Evolutionary conservation across 2,113 vertebrate genomes (phyloP).

Genomic region (Sterna hirundo): DNA sequence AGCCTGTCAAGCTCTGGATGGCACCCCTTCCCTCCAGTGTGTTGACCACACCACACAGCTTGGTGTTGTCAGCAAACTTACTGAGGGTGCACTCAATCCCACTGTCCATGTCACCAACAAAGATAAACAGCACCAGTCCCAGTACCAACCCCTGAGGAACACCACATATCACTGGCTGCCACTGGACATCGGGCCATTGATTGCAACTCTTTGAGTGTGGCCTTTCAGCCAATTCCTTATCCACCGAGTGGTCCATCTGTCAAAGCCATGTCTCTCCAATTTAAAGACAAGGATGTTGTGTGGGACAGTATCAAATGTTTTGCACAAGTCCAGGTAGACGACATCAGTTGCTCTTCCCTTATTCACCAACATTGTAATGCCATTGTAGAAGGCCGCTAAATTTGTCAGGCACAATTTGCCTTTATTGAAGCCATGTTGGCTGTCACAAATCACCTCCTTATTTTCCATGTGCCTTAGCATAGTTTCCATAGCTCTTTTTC

Average conservation of each 20-base stretch:
- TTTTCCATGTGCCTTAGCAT: not conserved
- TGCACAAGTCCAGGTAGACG: not conserved
- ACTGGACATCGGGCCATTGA: not conserved
- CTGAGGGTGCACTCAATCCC: not conserved
- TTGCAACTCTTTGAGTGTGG: not conserved
- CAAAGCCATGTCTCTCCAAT: not conserved
- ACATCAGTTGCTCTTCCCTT: not conserved
- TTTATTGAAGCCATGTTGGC: not conserved
- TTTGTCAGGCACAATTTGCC: not conserved
- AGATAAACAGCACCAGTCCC: not conserved
- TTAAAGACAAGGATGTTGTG: not conserved
- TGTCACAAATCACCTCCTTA: not conserved
- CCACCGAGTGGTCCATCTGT: not conserved
- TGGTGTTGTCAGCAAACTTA: not conserved
- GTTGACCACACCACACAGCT: not conserved
- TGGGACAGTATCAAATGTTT: not conserved
- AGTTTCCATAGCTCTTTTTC: not conserved
- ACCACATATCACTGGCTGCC: not conserved
- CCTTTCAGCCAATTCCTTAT: not conserved
- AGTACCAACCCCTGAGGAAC: not conserved
- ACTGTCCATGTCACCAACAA: not conserved
- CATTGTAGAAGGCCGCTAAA: not conserved
- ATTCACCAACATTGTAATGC: not conserved
- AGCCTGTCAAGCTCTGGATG: not conserved
- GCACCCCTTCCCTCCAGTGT: not conserved